phyloP scores from a whole-genome alignment of 2,888 invertebrate species.

The Drosophila limbata region DNA sequence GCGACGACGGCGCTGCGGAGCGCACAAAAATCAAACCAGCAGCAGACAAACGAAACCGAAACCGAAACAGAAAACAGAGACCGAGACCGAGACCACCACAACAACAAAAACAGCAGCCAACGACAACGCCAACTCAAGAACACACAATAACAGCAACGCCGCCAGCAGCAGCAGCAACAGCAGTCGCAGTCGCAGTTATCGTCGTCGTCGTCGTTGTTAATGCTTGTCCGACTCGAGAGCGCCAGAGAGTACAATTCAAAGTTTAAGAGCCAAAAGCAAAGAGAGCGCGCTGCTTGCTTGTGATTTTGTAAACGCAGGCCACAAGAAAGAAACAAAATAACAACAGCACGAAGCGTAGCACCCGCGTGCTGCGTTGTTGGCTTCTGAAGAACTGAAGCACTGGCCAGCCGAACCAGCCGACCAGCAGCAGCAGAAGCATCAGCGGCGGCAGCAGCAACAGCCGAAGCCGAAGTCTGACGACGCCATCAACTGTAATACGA shows the following conservation, averaged over 20 bases:
- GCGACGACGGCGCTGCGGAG: slow-evolving; percentile 69
- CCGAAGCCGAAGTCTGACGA: slow-evolving; percentile 62
- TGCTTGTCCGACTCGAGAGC: slow-evolving; percentile 48
- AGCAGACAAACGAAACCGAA: slow-evolving; percentile 67
- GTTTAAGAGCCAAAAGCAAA: slow-evolving; percentile 60
- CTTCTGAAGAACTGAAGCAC: slow-evolving; percentile 75
- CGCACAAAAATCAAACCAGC: slow-evolving; percentile 71
- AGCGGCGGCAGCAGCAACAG: slow-evolving; percentile 38
- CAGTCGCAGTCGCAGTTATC: slow-evolving; percentile 26
- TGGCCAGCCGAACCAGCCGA: slow-evolving; percentile 55
- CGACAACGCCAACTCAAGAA: slow-evolving; percentile 65
- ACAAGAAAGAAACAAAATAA: slow-evolving; percentile 46
- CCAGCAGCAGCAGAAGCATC: slow-evolving; percentile 30
- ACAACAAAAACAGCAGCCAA: slow-evolving; percentile 44
- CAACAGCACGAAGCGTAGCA: slow-evolving; percentile 74
- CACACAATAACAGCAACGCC: slow-evolving; percentile 54
- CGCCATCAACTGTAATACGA: slow-evolving; percentile 53
- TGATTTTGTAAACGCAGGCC: slow-evolving; percentile 55
- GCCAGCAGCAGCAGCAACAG: slow-evolving; percentile 34
- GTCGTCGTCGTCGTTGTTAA: slow-evolving; percentile 9
- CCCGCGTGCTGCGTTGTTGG: slow-evolving; percentile 76
- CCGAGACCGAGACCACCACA: slow-evolving; percentile 65
- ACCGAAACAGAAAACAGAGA: slow-evolving; percentile 51
- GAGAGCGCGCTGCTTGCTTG: slow-evolving; percentile 55
- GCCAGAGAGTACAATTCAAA: slow-evolving; percentile 39